Conservation (phyloP, 2,797 vertebrate genomes). For the Falco cherrug region DNA sequence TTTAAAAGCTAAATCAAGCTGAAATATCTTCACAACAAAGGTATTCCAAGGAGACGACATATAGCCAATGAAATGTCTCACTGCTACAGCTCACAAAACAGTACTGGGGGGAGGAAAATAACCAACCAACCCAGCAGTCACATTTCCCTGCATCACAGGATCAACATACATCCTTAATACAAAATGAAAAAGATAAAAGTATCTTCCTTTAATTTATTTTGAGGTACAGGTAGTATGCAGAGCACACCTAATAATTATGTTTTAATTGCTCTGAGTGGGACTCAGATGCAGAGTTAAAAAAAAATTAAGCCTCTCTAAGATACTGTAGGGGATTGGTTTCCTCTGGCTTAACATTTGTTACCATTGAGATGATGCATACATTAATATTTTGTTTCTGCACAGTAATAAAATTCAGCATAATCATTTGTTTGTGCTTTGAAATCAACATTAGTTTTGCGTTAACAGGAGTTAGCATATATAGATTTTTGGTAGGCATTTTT, state of each 20-base stretch:
- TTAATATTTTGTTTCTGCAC: background rate
- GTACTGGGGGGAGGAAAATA: background rate
- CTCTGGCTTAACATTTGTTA: background rate
- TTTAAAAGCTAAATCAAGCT: conserved; percentile 31
- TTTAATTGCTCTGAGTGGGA: background rate
- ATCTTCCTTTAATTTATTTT: background rate
- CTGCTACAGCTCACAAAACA: background rate
- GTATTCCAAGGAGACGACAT: background rate
- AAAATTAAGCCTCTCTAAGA: background rate
- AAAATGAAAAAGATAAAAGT: background rate
- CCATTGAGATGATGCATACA: background rate
- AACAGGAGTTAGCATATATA: background rate
- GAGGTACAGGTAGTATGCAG: background rate
- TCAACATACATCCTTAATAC: background rate
- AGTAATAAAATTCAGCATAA: background rate
- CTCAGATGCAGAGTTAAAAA: background rate
- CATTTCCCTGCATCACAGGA: background rate
- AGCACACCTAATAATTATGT: background rate
- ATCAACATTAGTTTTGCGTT: background rate
- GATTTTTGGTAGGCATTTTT: background rate
- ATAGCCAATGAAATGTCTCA: background rate
- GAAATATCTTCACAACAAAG: background rate
- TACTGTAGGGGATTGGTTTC: background rate
- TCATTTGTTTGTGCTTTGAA: background rate
- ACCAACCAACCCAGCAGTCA: background rate